These are phyloP conservation scores for Chlorops oryzae DNA, from an alignment of 1,140 invertebrate species.

Conservation along the genomic window DNA sequence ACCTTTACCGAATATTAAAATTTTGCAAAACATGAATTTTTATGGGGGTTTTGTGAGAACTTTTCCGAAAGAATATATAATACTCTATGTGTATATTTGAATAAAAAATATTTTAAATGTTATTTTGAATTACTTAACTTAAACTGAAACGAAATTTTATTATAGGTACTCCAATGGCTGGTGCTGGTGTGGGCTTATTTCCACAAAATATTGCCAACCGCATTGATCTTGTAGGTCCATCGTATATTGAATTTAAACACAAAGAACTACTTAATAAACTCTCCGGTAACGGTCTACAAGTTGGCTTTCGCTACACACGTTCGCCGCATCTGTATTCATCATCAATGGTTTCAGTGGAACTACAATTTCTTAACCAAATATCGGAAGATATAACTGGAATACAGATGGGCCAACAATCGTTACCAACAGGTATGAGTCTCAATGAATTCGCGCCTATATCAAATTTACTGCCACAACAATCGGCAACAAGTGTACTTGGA, in stretches of 20 bases:
- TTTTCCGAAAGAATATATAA: too few species aligned
- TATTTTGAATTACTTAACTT: too few species aligned
- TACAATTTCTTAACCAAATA: slow-evolving; percentile 71
- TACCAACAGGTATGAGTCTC: slow-evolving; percentile 66
- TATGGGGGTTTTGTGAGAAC: too few species aligned
- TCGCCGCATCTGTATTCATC: slow-evolving; percentile 79
- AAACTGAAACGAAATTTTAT: neutral
- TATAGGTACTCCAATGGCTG: slow-evolving; percentile 26
- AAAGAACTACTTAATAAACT: slow-evolving; percentile 76
- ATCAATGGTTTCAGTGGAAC: slow-evolving; percentile 76
- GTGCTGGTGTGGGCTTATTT: slow-evolving; percentile 17
- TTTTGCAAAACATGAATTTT: too few species aligned
- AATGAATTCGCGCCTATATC: slow-evolving; percentile 76
- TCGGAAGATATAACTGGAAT: slow-evolving; percentile 66
- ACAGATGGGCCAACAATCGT: slow-evolving; percentile 55
- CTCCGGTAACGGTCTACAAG: slow-evolving; percentile 65
- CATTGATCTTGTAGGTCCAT: slow-evolving; percentile 57
- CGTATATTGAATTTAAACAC: slow-evolving; percentile 57
- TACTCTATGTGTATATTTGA: too few species aligned
- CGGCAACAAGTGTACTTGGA: slow-evolving; percentile 65
- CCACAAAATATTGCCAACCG: slow-evolving; percentile 37
- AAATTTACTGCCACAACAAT: slow-evolving; percentile 53
- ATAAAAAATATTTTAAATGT: too few species aligned
- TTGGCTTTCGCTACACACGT: slow-evolving; percentile 70
- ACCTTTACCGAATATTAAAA: too few species aligned